Base-by-base conservation (phyloP, 1,140 invertebrate species). In the Drosophila paulistorum region DNA sequence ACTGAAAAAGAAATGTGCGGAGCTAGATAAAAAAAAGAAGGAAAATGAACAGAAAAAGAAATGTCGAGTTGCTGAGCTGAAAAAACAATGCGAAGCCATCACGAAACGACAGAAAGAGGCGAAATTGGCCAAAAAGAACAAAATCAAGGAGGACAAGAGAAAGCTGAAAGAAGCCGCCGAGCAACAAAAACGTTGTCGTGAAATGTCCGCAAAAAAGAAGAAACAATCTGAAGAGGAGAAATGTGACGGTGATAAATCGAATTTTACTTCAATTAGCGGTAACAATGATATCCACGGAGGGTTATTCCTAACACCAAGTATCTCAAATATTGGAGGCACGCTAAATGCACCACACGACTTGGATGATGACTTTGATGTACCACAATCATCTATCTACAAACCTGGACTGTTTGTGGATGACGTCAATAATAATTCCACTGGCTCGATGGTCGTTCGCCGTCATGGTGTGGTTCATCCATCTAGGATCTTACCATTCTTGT, bases 261-360 rank as follows among this genome's bases (percentile, higher is more conserved):
- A 59, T 33, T 14, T 20, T 11, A 2, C 30, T 33, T 59, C 57
- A 7, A 59, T 37, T 37, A 6, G 17, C 13, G 7, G 45, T 48
- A 48, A 48, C 45, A 48, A 48, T 7, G 7, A 48, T 1, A 48
- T 10, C n/a, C 10, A 60, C 14, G 14, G 33, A 0, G 70, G 69
- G 2, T 9, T 74, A 2, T 62, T 75, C n/a, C 2, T 55, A 1
- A 51, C 54, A 39, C 17, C 63, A 17, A 26, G 26, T 23, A 10
- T 67, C 1, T 37, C 37, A 7, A 9, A 33, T 13, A 7, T 30
- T 6, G 33, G 45, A n/a, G 10, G 30, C 1, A 17, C 26, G 10
- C 1, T 23, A 10, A n/a, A 33, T 13, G 26, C 39, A 11, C 23
- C 41, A 14, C 26, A 35, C 17, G 54, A 58, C 6, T 14, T 76